Percentiles rank a stretch among this genome's conserved stretches.
phyloP scores from a whole-genome alignment of 2,888 invertebrate species.

The Scaptomyza polygonia region DNA sequence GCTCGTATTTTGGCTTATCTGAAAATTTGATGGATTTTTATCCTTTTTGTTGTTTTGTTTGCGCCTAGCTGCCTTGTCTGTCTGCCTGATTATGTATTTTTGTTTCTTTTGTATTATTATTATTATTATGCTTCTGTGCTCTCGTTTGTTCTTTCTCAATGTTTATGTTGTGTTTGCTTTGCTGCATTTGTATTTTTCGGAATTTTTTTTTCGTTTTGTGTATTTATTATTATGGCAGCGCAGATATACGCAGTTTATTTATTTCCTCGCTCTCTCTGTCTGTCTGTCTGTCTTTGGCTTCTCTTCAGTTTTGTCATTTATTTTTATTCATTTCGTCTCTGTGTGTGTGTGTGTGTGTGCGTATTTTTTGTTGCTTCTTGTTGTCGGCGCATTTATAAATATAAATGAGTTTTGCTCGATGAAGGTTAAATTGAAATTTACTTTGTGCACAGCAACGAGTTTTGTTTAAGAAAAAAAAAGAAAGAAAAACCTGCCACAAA shows the following conservation, averaged over 20 bases:
- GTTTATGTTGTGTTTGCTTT: slow-evolving; percentile 37
- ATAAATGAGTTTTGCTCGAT: slow-evolving; percentile 83
- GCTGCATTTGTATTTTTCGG: slow-evolving; percentile 43
- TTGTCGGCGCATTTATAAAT: slow-evolving; percentile 83
- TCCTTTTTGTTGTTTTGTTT: slow-evolving; percentile 52
- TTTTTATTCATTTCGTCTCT: slow-evolving; percentile 63
- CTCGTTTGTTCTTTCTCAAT: slow-evolving; percentile 1
- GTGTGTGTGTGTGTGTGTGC: slow-evolving; percentile 25
- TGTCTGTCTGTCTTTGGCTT: slow-evolving; percentile 1
- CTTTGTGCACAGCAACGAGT: slow-evolving; percentile 49
- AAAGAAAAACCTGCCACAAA: slow-evolving; percentile 19
- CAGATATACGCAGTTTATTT: slow-evolving; percentile 73
- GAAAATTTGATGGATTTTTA: slow-evolving; percentile 79
- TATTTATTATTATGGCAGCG: slow-evolving; percentile 67
- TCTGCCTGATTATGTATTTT: slow-evolving; percentile 47
- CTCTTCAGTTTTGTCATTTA: slow-evolving; percentile 59
- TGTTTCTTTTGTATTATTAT: too few species aligned
- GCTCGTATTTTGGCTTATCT: slow-evolving; percentile 72
- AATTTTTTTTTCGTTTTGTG: slow-evolving; percentile 4
- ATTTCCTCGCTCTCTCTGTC: slow-evolving; percentile 27
- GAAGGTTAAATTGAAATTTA: slow-evolving; percentile 82
- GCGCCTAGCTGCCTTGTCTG: background rate
- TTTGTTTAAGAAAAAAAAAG: slow-evolving; percentile 40
- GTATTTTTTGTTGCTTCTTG: slow-evolving; percentile 32
- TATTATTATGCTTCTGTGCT: slow-evolving; percentile 41